Base-by-base conservation (phyloP, 2,888 invertebrate genomes). In the Pomacea canaliculata region DNA sequence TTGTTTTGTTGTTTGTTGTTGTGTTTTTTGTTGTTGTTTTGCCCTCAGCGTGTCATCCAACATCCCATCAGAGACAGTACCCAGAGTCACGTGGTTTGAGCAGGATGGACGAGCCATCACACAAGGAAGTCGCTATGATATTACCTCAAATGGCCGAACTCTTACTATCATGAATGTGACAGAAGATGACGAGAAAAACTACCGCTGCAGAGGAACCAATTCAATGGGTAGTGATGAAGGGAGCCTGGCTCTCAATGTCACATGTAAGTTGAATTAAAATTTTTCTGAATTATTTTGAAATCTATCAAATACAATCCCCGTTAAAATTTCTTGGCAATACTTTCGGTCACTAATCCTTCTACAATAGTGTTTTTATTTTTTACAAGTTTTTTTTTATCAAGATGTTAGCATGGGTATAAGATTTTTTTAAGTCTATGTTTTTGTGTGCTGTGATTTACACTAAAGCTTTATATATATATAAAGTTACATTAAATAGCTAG, bases 401-500 rank as follows among this genome's bases (percentile, higher is more conserved):
- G 1, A 37, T 37, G 5, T 37, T 37, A 37, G 37, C 37, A 37
- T 37, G 37, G 5, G 3, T 3, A 37, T 37, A 37, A 37, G 37
- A 37, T 5, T 37, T 37, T 37, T n/a, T n/a, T n/a, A n/a, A n/a
- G n/a, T n/a, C n/a, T n/a, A n/a, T n/a, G n/a, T n/a, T n/a, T n/a
- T n/a, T n/a, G n/a, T n/a, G n/a, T n/a, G n/a, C n/a, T n/a, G n/a
- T n/a, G n/a, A n/a, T n/a, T n/a, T n/a, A n/a, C n/a, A n/a, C n/a
- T n/a, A n/a, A n/a, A n/a, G n/a, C n/a, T n/a, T n/a, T n/a, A n/a
- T n/a, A n/a, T n/a, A n/a, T n/a, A n/a, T n/a, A n/a, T n/a, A 0
- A 0, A 1, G 0, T 1, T 1, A 1, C 37, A 0, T 1, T 0
- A 1, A 37, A 37, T 1, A 1, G 1, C 0, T 37, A 1, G 0